These are phyloP conservation scores for Acheta domesticus DNA, from an alignment of 2,888 invertebrate genomes.

Conservation along the genomic window DNA sequence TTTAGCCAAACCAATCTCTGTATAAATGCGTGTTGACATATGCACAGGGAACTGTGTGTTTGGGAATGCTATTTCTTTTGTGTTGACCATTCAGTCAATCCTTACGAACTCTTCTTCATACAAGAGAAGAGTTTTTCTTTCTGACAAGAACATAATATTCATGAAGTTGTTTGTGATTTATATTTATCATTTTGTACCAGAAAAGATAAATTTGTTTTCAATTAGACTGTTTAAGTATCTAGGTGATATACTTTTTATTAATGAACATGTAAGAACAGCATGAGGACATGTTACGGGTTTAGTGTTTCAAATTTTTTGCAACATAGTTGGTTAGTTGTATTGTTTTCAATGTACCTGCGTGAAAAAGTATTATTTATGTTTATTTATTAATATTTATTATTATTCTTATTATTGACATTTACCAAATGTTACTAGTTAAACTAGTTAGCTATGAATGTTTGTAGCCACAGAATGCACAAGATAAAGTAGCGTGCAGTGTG, in stretches of 20 bases:
- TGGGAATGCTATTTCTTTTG: constrained; percentile 18
- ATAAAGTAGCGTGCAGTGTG: neutral
- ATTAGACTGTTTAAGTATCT: no score
- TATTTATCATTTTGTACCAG: neutral
- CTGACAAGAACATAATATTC: neutral
- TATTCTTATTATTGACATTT: neutral
- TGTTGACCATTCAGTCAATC: neutral
- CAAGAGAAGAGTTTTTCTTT: neutral
- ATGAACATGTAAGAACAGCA: neutral
- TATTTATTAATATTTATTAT: neutral
- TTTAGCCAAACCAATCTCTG: constrained; percentile 18
- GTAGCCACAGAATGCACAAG: constrained; percentile 11
- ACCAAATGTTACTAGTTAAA: constrained; percentile 1
- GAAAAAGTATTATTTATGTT: neutral
- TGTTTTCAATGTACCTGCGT: neutral
- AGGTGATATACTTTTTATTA: no score
- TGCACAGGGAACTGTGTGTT: constrained; percentile 18
- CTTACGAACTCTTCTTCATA: neutral
- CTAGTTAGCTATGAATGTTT: constrained; percentile 18
- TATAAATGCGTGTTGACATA: neutral
- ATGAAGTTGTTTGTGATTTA: neutral
- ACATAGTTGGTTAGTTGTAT: neutral
- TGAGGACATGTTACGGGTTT: neutral
- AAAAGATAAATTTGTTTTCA: no score
- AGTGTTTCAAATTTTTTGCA: neutral